Percentiles rank a stretch among this genome's conserved stretches.
These are phyloP conservation scores for Connochaetes taurinus DNA, from an alignment of 2,113 vertebrate genomes.

Conservation along the genomic window DNA sequence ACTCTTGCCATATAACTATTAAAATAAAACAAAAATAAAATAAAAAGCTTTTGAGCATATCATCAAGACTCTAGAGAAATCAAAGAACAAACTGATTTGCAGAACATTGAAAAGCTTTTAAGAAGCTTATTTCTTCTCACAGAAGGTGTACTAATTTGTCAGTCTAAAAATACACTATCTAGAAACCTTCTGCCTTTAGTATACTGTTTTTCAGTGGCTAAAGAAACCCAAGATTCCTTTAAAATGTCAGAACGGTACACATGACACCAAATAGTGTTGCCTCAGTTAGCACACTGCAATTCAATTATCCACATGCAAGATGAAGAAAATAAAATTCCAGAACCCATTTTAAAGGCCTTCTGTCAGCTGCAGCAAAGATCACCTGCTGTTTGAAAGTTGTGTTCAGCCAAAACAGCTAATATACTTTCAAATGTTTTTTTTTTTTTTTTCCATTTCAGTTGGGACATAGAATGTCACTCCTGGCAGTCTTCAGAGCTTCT, in stretches of 20 bases:
- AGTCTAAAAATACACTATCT: not conserved
- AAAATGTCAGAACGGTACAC: constrained; percentile 13
- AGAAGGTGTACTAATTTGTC: not conserved
- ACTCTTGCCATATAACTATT: not conserved
- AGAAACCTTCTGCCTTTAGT: not conserved
- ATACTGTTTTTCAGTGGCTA: not conserved
- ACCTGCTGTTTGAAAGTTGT: not conserved
- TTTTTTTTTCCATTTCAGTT: not conserved
- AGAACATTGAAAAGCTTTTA: not conserved
- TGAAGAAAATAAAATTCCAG: constrained; percentile 6
- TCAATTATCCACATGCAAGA: constrained; percentile 25
- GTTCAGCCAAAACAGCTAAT: not conserved
- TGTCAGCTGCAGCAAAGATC: not conserved
- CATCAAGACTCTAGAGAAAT: not conserved
- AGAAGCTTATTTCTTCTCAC: not conserved
- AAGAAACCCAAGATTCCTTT: constrained; percentile 13
- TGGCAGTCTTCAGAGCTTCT: not conserved
- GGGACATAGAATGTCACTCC: not conserved
- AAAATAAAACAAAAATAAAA: not conserved
- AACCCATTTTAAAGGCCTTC: not conserved
- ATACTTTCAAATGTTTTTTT: not conserved
- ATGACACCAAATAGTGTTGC: not conserved
- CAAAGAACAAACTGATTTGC: not conserved
- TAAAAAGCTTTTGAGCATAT: not conserved
- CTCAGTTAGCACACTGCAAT: constrained; percentile 24